Evolutionary conservation across 2,113 vertebrate species (phyloP).

Genomic region (Meleagris gallopavo): DNA sequence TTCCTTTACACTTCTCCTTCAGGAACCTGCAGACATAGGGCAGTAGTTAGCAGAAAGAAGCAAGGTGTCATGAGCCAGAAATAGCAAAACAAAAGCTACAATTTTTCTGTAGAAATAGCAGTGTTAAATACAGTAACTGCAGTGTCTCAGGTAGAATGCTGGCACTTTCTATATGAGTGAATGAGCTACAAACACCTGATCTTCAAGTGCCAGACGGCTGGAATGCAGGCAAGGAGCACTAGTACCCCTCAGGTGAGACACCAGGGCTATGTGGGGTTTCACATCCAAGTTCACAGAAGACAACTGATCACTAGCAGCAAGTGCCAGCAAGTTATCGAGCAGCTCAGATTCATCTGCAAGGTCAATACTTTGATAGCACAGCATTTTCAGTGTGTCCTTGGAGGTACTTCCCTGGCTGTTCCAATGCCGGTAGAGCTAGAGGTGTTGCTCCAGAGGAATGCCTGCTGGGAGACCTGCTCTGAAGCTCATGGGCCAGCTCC

Average conservation of each 20-base stretch:
- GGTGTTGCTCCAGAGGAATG: not conserved
- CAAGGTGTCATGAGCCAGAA: not conserved
- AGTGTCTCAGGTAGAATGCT: not conserved
- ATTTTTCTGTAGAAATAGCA: not conserved
- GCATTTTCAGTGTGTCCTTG: not conserved
- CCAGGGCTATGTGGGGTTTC: not conserved
- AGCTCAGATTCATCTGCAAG: not conserved
- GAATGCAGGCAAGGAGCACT: not conserved
- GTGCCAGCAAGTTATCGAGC: not conserved
- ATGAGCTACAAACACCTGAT: not conserved
- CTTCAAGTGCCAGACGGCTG: not conserved
- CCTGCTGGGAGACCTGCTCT: not conserved
- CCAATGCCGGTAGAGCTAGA: not conserved
- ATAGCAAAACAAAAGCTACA: not conserved
- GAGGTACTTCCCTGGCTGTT: not conserved
- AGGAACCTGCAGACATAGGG: not conserved
- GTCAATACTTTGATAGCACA: not conserved
- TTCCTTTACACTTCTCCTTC: not conserved
- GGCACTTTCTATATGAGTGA: not conserved
- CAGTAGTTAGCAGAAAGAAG: not conserved
- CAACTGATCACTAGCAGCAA: not conserved
- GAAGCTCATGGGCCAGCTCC: not conserved
- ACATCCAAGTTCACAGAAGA: not conserved
- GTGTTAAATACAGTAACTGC: not conserved
- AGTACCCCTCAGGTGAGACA: not conserved